Evolutionary conservation across 1,140 invertebrate species (phyloP).

Genomic region (Zaprionus vittiger): DNA sequence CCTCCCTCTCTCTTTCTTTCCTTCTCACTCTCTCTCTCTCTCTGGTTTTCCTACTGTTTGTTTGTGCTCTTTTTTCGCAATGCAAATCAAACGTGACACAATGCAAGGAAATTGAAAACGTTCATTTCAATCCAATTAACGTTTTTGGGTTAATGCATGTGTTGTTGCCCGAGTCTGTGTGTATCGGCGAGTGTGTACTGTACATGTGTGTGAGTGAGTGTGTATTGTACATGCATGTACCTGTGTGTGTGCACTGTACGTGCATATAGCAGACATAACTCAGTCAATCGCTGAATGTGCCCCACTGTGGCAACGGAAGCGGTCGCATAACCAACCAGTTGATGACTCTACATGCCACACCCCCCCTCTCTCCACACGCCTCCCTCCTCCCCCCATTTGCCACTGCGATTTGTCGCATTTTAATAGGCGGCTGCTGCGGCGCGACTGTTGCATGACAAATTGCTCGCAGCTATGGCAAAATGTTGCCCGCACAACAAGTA

Average conservation of each 20-base stretch:
- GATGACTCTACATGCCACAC: conserved; percentile 13
- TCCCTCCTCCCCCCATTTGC: background rate
- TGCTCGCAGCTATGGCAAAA: conserved; percentile 37
- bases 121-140: conserved; percentile 83
- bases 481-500: conserved; percentile 4
- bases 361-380: background rate
- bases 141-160: conserved; percentile 82
- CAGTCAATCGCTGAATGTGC: conserved; percentile 17
- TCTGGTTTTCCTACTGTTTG: conserved; percentile 3
- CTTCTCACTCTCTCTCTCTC: conserved; percentile 1
- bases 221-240: conserved; percentile 45
- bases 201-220: background rate
- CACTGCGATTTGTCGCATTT: conserved; percentile 28
- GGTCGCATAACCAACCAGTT: conserved; percentile 48
- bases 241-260: conserved; percentile 24
- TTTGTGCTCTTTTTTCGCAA: conserved; percentile 44
- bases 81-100: conserved; percentile 79
- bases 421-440: conserved; percentile 4
- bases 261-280: conserved; percentile 48
- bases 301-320: conserved; percentile 49
- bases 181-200: conserved; percentile 3
- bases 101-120: conserved; percentile 80
- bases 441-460: conserved; percentile 38
- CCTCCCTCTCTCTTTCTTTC: background rate
- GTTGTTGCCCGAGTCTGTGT: conserved; percentile 15